Evolutionary conservation across 2,113 vertebrate genomes (phyloP), one percentile per base, ranked within the genome.

Genomic region (Lipophrys pholis): DNA sequence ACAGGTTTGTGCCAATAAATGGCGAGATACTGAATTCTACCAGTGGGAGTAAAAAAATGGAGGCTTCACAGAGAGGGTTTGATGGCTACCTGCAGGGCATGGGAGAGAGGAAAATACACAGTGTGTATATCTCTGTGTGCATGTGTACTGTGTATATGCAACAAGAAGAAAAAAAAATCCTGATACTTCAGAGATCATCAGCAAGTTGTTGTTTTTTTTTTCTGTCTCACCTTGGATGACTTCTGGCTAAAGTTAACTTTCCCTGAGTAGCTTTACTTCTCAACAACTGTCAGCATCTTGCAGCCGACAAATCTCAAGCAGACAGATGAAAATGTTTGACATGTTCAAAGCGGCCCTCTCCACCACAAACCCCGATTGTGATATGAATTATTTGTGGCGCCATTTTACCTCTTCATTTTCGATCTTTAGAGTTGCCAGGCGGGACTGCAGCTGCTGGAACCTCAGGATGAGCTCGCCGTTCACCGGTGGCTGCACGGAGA

Each of bases 361-460:
- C 14, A 17, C 36, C 54, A 38, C 42, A 12, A n/a, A 30, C 15
- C 69, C 8, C 11, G 17, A 41, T 6, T 49, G 35, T 38, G 5
- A 30, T 6, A 41, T 48, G 0, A 1, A 1, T 15, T 30, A 16
- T 21, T 21, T n/a, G 43, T 36, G 59, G 42, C 30, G 0, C 11
- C 6, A 12, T 48, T 90, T 94, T 87, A 99, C 98, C 97, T 99
- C 98, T 78, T 99, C 98, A 0, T 96, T 99, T 92, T 99, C 98
- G 0, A 99, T 99, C 90, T 97, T 98, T 70, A 99, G 94, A 0
- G 96, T 99, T 52, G 97, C 90, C 60, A 99, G 88, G 15, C 98
- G 95, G 11, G 98, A 99, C 91, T 98, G 97, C 10, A 99, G 94
- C 69, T 99, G 98, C 83, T 99, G 98, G 88, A 97, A 97, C 49